Base-by-base conservation (phyloP, 2,888 invertebrate genomes). In the Arrhopalites spinosus region DNA sequence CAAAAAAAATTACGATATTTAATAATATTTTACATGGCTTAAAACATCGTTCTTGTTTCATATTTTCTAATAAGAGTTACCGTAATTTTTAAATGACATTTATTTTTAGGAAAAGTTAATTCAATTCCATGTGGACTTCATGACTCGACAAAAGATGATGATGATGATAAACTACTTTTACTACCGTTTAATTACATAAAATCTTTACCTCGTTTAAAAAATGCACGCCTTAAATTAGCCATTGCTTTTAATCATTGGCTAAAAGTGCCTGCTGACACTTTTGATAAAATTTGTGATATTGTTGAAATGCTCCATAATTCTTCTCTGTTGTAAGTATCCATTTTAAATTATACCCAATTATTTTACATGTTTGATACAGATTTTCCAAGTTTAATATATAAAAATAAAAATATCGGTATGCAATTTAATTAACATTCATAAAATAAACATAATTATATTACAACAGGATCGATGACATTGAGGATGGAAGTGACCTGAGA, bases 231-330 rank as follows among this genome's bases (percentile, higher is more conserved):
- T 8, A 95, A 95, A 86, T 88, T 97, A 75, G 91, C 94, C 0
- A 87, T 92, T 83, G 97, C 98, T 1, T 97, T 98, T 86, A 98
- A 98, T 87, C 91, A 92, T 85, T 98, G 98, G 98, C 88, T 98
- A 80, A 90, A 92, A 84, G 94, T 98, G 84, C 92, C 95, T 7
- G 89, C 91, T 75, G 93, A 94, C 79, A 95, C 94, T 85, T 87
- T 97, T 25, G 86, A 88, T 69, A 89, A 90, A 20, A 93, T 98
- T 76, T 92, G 92, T 56, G 94, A 96, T 84, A 94, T 98, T 81
- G 92, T 95, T 29, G 95, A 97, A 87, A 95, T 98, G 91, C 89
- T 98, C 53, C 98, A 98, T 86, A 98, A 97, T 88, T 93, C 97
- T 77, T 97, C 96, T 87, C 89, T 98, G 78, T 87, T 98, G 96